Evolutionary conservation across 23 tunicate species (phyloP), one percentile per base, ranked within the genome.

Genomic region (Styela clava): DNA sequence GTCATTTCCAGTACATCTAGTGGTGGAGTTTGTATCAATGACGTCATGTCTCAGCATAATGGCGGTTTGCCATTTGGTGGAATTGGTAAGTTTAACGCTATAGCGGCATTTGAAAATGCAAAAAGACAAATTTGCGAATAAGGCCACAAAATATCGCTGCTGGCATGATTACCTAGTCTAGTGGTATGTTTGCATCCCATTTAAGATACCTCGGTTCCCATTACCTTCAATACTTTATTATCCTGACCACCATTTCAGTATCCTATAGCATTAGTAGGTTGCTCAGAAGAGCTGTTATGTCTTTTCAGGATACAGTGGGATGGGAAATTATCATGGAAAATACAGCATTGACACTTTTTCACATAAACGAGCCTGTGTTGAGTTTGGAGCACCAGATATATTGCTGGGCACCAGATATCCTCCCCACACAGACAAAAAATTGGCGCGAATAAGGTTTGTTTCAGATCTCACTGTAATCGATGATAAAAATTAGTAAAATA

Each of bases 271-370:
- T n/a, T n/a, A n/a, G n/a, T n/a, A n/a, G n/a, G n/a, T n/a, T n/a
- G n/a, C n/a, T n/a, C n/a, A n/a, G n/a, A n/a, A n/a, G n/a, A n/a
- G n/a, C n/a, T n/a, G n/a, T n/a, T n/a, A 44, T 44, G 56, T 44
- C 12, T 7, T 22, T 71, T 3, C 65, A 76, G 81, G 81, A 16
- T 21, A 84, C 29, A 73, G 86, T 62, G 94, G 98, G 28, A 83
- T 92, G 79, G 98, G 98, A 33, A 35, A 68, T 24, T 92, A 92
- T 52, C 98, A 91, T 37, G 97, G 97, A 30, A 78, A 87, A 29
- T 69, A 83, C 61, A 78, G 87, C 64, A 83, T 87, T 62, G 83
- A 83, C 24, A 73, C 87, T 1, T 87, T 91, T 70, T 63, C 88
- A 56, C 97, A 91, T 77, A 85, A 74, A 61, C 32, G 88, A 80